Base-by-base conservation (phyloP, 2,113 vertebrate genomes). In the Alouatta palliata region DNA sequence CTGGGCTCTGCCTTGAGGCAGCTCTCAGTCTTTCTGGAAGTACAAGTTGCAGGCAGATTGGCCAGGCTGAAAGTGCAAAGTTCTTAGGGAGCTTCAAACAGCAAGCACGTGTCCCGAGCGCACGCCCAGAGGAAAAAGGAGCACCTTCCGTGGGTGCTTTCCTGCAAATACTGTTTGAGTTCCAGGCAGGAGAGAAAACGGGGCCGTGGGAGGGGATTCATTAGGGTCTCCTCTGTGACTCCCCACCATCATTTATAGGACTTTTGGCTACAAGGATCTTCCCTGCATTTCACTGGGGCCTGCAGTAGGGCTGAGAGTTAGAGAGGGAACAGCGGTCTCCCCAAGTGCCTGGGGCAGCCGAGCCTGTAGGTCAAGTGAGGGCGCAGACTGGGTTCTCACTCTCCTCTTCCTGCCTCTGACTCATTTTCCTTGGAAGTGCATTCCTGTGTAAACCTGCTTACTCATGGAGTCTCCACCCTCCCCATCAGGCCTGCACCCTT, bases 391-490 rank as follows among this genome's bases (percentile, higher is more conserved):
- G 8, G 49, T n/a, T 58, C 87, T 86, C 25, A 9, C 5, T 56
- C 64, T 32, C 20, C 21, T 93, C 88, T 96, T 93, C 86, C 93
- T 37, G 94, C 54, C 77, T 91, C 85, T 98, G 96, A 97, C 82
- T 97, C 96, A 97, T 11, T 32, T 71, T 89, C 20, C 87, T 95
- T 81, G 71, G 81, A 97, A 95, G 52, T 12, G 7, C 35, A 3
- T 54, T 87, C 93, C 30, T 96, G 17, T 8, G 8, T 79, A 77
- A 61, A 76, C 21, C 45, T 43, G 85, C 35, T 97, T 66, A 97
- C 87, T 95, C 94, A 97, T 0, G 25, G n/a, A 20, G 19, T 43
- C 87, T 87, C 89, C 85, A 14, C 76, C 71, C 70, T 45, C 21
- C 73, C 7, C 61, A 25, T 7, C 10, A 35, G 82, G 37, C 77